Evolutionary conservation across 2,113 vertebrate genomes (phyloP).

Genomic region (Pluvialis apricaria): DNA sequence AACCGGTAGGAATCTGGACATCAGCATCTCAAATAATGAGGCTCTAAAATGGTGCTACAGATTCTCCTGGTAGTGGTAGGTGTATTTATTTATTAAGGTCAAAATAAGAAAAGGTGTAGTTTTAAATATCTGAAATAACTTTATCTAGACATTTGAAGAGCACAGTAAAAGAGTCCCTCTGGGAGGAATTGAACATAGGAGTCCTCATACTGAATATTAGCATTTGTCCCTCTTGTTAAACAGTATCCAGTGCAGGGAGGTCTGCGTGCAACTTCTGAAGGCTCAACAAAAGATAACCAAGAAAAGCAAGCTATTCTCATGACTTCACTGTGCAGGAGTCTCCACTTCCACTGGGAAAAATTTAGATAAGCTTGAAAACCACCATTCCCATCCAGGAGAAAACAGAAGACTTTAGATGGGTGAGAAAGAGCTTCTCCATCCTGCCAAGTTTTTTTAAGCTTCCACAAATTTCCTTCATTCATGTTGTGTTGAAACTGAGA

Average conservation of each 20-base stretch:
- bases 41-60: background rate
- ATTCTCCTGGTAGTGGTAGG: background rate
- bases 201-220: background rate
- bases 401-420: background rate
- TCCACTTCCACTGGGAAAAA: slow-evolving; percentile 26
- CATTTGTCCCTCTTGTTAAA: background rate
- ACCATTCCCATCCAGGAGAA: background rate
- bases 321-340: background rate
- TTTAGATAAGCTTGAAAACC: slow-evolving; percentile 29
- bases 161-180: background rate
- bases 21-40: background rate
- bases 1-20: background rate
- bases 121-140: background rate
- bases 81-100: background rate
- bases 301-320: slow-evolving; percentile 21
- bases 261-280: background rate
- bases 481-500: slow-evolving; percentile 11
- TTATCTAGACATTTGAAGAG: background rate
- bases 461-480: slow-evolving; percentile 7
- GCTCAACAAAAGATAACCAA: slow-evolving; percentile 19
- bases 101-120: background rate
- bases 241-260: background rate
- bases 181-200: background rate
- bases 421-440: slow-evolving; percentile 19
- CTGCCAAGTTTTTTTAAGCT: slow-evolving; percentile 3